Conservation (phyloP, 1,140 invertebrate species). For the Drosophila watanabei region DNA sequence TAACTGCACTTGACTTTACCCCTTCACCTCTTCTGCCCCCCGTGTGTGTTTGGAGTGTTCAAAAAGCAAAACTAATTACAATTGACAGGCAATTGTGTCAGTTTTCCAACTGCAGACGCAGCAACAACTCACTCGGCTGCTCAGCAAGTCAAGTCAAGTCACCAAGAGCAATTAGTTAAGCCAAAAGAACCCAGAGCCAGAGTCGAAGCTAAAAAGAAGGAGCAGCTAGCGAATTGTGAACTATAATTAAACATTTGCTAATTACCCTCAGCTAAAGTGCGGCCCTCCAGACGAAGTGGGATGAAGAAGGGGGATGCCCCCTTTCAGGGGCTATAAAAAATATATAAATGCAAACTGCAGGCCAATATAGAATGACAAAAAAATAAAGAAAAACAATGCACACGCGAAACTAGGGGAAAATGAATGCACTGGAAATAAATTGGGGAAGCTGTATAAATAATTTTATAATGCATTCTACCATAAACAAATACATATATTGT, state of each 20-base stretch:
- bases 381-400: constrained; percentile 27
- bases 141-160: constrained; percentile 48
- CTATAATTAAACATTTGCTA: constrained; percentile 82
- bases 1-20: constrained; percentile 47
- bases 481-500: too few species aligned
- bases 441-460: background rate
- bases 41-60: constrained; percentile 32
- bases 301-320: constrained; percentile 29
- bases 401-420: constrained; percentile 2
- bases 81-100: constrained; percentile 83
- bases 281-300: constrained; percentile 14
- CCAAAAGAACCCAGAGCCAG: constrained; percentile 43
- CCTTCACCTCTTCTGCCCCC: background rate
- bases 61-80: constrained; percentile 84
- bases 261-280: constrained; percentile 65
- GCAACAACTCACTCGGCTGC: constrained; percentile 37
- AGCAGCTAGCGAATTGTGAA: constrained; percentile 66
- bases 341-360: constrained; percentile 36
- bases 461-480: too few species aligned
- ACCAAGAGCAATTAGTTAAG: constrained; percentile 77
- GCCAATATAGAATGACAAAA: constrained; percentile 31
- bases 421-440: constrained; percentile 13
- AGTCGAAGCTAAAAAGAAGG: constrained; percentile 46
- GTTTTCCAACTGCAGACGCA: constrained; percentile 15
- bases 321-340: constrained; percentile 29